Percentiles rank a stretch among this genome's conserved stretches.
Conservation (phyloP, 2,888 invertebrate species). For the Napeogenes inachia region DNA sequence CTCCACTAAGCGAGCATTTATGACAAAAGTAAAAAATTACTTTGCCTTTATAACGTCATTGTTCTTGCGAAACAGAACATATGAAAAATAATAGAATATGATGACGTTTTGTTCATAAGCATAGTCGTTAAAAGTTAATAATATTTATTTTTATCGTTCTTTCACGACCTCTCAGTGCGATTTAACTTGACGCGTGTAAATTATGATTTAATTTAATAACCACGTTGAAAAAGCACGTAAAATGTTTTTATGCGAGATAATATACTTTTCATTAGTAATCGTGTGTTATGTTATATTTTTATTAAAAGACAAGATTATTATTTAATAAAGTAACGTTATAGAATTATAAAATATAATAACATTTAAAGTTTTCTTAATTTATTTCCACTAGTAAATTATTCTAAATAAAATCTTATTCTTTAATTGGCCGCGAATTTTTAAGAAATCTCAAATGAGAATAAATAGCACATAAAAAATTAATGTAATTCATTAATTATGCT, state of each 20-base stretch:
- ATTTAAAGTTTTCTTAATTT: no score
- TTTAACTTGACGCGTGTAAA: slow-evolving; percentile 70
- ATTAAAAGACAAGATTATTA: slow-evolving; percentile 48
- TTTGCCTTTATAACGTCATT: slow-evolving; percentile 61
- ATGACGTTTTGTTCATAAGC: slow-evolving; percentile 7
- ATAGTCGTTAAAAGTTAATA: slow-evolving; percentile 47
- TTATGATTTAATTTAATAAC: slow-evolving; percentile 75
- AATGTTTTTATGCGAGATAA: slow-evolving; percentile 73
- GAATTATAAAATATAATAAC: no score
- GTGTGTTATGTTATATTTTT: slow-evolving; percentile 62
- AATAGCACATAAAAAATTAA: no score
- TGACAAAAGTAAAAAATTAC: slow-evolving; percentile 60
- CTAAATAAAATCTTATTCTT: no score
- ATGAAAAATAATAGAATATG: slow-evolving; percentile 41
- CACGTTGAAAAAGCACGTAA: slow-evolving; percentile 65
- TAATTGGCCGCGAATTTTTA: no score
- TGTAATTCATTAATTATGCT: no score
- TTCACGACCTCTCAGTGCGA: slow-evolving; percentile 67
- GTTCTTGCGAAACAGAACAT: slow-evolving; percentile 48
- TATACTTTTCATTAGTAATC: slow-evolving; percentile 72
- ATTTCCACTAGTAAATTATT: no score
- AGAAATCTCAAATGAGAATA: no score
- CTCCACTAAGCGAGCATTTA: slow-evolving; percentile 43
- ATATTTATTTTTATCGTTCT: slow-evolving; percentile 60
- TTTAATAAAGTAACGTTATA: neutral